Base-by-base conservation (phyloP, 1,140 invertebrate species). In the Riptortus pedestris region DNA sequence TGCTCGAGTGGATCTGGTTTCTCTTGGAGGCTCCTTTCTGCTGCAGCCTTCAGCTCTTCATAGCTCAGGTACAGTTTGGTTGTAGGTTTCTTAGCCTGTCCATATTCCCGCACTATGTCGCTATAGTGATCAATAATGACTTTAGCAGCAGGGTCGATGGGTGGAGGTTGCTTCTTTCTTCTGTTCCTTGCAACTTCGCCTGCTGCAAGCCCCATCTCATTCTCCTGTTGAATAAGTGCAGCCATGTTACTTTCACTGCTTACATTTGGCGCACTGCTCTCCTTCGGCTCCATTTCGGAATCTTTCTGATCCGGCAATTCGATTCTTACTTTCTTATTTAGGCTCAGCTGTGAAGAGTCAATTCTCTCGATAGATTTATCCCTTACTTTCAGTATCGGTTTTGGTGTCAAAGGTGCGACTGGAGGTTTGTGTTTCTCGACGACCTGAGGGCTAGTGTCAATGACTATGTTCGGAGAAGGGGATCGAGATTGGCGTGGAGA, bases 121-220 rank as follows among this genome's bases (percentile, higher is more conserved):
- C 85, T 85, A 67, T 91, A 91, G 71, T 88, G 85, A 75, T 87
- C 85, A 18, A 87, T 83, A 0, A 87, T 80, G 0, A 84, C 84
- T 71, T 82, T 83, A 0, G 81, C 74, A 71, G 66, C 60, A 0
- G 16, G 9, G 3, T 55, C 57, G 3, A 65, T 62, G 0, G 26
- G 20, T 12, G 45, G 11, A 22, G 22, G 64, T 1, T 20, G 27
- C 27, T 58, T 47, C 11, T 60, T 63, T 33, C 65, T 33, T 48
- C 67, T 66, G 47, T 70, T 69, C 31, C 66, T 55, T 4, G 64
- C 67, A 7, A 66, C 63, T 48, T 67, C 68, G 11, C 66, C 69
- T 1, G 67, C 65, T 29, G 60, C 55, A 12, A 70, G 24, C 20
- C 51, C 51, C 12, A 66, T 61, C 18, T 64, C 59, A 48, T 67